Evolutionary conservation across 2,797 vertebrate genomes (phyloP).

Genomic region (Gadopsis marmoratus): DNA sequence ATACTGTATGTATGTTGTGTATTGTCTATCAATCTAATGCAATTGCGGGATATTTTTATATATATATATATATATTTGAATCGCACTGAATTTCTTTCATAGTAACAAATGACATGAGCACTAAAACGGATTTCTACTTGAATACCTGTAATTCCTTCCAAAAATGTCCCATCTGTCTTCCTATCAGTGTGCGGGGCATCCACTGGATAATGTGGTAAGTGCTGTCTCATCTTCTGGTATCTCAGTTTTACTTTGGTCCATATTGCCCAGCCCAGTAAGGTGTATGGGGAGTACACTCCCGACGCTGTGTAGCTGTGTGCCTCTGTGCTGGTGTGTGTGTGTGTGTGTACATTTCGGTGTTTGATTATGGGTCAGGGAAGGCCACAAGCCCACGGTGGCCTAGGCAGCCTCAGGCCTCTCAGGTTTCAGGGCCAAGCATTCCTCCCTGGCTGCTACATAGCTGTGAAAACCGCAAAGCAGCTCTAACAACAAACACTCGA

Average conservation of each 20-base stretch:
- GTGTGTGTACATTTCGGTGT: slow-evolving; percentile 53
- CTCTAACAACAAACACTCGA: slow-evolving; percentile 84
- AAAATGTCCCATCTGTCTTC: background rate
- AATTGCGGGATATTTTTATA: too few relatives aligned
- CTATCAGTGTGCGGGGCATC: background rate
- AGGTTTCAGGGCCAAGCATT: slow-evolving; percentile 84
- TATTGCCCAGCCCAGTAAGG: background rate
- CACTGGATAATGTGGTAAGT: background rate
- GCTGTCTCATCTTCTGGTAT: background rate
- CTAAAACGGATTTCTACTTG: background rate
- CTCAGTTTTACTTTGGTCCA: background rate
- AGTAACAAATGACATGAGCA: too few relatives aligned
- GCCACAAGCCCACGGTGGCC: slow-evolving; percentile 74
- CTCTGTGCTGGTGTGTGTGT: slow-evolving; percentile 31
- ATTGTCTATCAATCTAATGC: background rate
- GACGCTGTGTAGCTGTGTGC: background rate
- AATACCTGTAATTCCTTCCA: background rate
- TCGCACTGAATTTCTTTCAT: too few relatives aligned
- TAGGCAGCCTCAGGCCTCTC: slow-evolving; percentile 77
- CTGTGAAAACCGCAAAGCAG: slow-evolving; percentile 86
- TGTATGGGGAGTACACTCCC: background rate
- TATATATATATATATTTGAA: too few relatives aligned
- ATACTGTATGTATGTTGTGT: background rate
- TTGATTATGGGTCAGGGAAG: slow-evolving; percentile 79
- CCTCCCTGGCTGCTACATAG: slow-evolving; percentile 80